A percentile compares a stretch with the other conserved stretches of the same genome.
These are phyloP conservation scores for Trematomus bernacchii DNA, from an alignment of 2,797 vertebrate genomes.

Conservation along the genomic window DNA sequence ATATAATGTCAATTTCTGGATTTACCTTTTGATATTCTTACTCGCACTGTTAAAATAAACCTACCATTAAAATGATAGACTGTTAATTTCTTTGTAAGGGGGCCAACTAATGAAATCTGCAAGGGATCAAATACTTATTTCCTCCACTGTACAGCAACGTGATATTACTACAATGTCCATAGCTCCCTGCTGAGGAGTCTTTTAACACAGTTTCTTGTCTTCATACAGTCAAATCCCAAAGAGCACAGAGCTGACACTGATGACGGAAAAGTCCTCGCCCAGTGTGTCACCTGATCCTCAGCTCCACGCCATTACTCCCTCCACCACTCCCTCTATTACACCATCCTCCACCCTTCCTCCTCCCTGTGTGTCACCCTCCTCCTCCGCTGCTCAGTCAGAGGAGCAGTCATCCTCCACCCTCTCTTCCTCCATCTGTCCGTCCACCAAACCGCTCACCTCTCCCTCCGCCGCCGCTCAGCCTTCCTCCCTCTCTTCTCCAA, in stretches of 20 bases:
- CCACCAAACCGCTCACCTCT: slow-evolving; percentile 66
- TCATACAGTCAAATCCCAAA: slow-evolving; percentile 76
- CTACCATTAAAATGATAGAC: too few relatives aligned
- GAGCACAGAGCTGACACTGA: slow-evolving; percentile 78
- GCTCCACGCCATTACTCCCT: slow-evolving; percentile 15
- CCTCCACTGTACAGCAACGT: background rate
- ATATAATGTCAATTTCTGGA: too few relatives aligned
- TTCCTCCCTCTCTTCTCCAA: background rate
- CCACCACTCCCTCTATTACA: slow-evolving; percentile 25
- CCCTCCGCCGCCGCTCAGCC: slow-evolving; percentile 33
- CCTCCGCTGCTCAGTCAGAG: slow-evolving; percentile 35
- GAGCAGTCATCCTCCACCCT: slow-evolving; percentile 56
- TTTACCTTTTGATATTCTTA: too few relatives aligned
- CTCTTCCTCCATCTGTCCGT: slow-evolving; percentile 62
- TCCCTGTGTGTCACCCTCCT: slow-evolving; percentile 48
- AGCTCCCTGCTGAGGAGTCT: background rate
- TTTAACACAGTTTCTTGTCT: slow-evolving; percentile 22
- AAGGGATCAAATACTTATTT: too few relatives aligned
- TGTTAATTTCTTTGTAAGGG: too few relatives aligned
- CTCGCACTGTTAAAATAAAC: too few relatives aligned
- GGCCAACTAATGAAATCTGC: too few relatives aligned
- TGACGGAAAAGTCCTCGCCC: slow-evolving; percentile 62
- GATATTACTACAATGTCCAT: background rate
- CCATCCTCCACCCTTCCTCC: slow-evolving; percentile 62
- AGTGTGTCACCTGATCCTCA: slow-evolving; percentile 43